Evolutionary conservation across 2,797 vertebrate species (phyloP).

Genomic region (Rhodeus uyekii): DNA sequence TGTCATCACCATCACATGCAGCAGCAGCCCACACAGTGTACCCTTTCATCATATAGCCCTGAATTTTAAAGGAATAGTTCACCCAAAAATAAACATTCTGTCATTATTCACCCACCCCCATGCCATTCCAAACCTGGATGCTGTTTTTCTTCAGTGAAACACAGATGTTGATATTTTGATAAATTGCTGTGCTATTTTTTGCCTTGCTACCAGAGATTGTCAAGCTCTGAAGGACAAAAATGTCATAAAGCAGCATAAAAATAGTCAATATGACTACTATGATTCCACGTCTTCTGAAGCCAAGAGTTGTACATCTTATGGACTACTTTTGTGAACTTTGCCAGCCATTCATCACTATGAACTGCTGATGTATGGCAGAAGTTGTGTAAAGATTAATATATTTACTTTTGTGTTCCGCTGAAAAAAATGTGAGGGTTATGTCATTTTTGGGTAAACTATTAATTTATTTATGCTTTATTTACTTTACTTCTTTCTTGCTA

Average conservation of each 20-base stretch:
- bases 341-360: neutral
- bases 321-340: neutral
- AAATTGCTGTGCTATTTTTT: neutral
- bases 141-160: neutral
- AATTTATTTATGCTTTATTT: neutral
- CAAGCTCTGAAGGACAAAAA: neutral
- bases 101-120: constrained; percentile 1
- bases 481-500: neutral
- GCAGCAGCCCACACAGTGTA: constrained; percentile 42
- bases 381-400: neutral
- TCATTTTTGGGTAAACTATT: neutral
- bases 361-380: neutral
- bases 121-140: constrained; percentile 7
- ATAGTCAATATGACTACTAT: neutral
- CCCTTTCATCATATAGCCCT: constrained; percentile 25
- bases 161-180: constrained; percentile 4
- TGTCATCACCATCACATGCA: constrained; percentile 45
- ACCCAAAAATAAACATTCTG: constrained; percentile 19
- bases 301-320: neutral
- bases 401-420: neutral
- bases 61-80: constrained; percentile 19
- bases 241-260: neutral
- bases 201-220: neutral
- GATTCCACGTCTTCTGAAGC: neutral
- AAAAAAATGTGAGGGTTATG: neutral